A percentile compares a stretch with the other conserved stretches of the same genome.
phyloP scores from a whole-genome alignment of 1,140 invertebrate genomes.

The Dinothrombium tinctorium region DNA sequence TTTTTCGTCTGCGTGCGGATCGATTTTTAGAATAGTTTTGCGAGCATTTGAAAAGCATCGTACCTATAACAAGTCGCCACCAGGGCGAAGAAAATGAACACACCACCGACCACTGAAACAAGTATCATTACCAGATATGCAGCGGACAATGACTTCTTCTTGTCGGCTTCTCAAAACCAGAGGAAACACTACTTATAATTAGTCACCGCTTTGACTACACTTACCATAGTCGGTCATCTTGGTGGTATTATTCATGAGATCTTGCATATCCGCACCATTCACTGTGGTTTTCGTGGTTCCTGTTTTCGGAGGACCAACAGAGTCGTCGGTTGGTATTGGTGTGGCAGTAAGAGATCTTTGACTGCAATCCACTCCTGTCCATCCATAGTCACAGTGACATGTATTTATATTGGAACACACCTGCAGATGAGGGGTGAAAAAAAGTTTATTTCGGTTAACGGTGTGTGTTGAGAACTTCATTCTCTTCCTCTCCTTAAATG shows the following conservation, averaged over 20 bases:
- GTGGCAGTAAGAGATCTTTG: constrained; percentile 26
- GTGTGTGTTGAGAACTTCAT: no score
- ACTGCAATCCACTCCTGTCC: constrained; percentile 70
- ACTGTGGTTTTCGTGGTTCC: no score
- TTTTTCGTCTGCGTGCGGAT: constrained; percentile 8
- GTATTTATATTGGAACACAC: constrained; percentile 76
- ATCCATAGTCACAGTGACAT: constrained; percentile 69
- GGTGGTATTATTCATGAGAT: constrained; percentile 10
- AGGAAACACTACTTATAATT: no score
- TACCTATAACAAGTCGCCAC: constrained; percentile 76
- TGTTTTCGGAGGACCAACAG: background rate
- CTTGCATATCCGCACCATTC: background rate
- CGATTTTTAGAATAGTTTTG: background rate
- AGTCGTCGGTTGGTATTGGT: constrained; percentile 10
- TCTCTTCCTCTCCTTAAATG: no score
- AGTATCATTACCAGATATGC: constrained; percentile 70
- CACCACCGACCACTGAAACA: constrained; percentile 63
- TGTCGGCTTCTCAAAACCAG: constrained; percentile 6
- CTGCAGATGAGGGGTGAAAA: constrained; percentile 25
- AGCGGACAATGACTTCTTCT: constrained; percentile 51
- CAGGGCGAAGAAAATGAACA: constrained; percentile 81
- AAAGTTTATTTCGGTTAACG: no score
- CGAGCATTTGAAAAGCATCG: background rate
- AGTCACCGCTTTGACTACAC: no score
- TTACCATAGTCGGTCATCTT: constrained; percentile 15